These are phyloP conservation scores for Trematomus bernacchii DNA, from an alignment of 2,797 vertebrate species.

Conservation along the genomic window DNA sequence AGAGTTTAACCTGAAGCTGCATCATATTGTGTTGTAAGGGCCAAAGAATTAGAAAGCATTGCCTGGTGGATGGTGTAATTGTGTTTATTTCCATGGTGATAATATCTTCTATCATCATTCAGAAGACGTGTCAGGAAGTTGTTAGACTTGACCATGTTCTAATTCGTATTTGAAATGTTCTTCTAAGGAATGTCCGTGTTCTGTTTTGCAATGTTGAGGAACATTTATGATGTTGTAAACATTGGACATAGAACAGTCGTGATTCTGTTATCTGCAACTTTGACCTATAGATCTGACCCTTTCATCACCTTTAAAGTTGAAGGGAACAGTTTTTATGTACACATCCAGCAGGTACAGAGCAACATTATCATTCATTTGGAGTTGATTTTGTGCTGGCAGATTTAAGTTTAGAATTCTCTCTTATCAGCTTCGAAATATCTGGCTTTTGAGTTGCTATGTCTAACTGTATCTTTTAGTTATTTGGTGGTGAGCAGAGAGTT, in stretches of 20 bases:
- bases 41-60: slow-evolving; percentile 11
- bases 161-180: neutral
- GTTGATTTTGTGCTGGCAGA: neutral
- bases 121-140: neutral
- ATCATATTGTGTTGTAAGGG: slow-evolving; percentile 27
- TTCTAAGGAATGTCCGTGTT: neutral
- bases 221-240: neutral
- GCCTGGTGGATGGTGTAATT: slow-evolving; percentile 19
- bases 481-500: slow-evolving; percentile 4
- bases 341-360: neutral
- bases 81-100: slow-evolving; percentile 15
- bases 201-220: neutral
- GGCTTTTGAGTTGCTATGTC: neutral
- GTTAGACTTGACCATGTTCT: neutral
- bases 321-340: slow-evolving; percentile 1
- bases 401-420: neutral
- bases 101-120: slow-evolving; percentile 4
- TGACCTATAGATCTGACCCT: slow-evolving; percentile 1
- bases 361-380: neutral
- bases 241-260: neutral
- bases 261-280: slow-evolving; percentile 20
- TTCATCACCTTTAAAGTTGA: neutral
- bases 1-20: slow-evolving; percentile 62
- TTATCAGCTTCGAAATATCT: neutral
- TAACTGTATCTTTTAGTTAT: neutral